Evolutionary conservation across 1,140 invertebrate genomes (phyloP).

Genomic region (Macrosteles quadrilineatus): DNA sequence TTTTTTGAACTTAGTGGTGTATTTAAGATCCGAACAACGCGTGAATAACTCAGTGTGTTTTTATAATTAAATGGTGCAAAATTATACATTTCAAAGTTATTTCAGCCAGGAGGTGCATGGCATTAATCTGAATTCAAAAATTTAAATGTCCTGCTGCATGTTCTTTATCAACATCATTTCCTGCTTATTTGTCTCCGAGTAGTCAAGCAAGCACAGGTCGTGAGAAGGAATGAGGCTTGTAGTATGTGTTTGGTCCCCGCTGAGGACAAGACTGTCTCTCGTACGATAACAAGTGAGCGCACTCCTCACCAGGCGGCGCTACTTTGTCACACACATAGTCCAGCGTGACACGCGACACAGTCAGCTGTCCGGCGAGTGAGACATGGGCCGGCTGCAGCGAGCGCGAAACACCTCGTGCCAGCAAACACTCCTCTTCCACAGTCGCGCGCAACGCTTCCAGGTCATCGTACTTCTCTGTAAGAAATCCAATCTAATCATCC

Average conservation of each 20-base stretch:
- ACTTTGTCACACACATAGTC: conserved; percentile 54
- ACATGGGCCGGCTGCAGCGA: conserved; percentile 46
- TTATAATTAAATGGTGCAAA: no score
- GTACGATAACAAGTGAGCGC: conserved; percentile 53
- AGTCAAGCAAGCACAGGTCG: background rate
- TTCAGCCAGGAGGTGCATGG: no score
- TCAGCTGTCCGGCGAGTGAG: conserved; percentile 56
- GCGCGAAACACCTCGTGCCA: conserved; percentile 46
- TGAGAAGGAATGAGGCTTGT: background rate
- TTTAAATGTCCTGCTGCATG: no score
- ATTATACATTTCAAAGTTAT: no score
- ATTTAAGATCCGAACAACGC: no score
- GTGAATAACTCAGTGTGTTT: no score
- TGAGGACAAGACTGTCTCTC: conserved; percentile 54
- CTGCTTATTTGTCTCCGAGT: no score
- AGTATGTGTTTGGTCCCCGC: conserved; percentile 25
- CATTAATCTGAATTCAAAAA: no score
- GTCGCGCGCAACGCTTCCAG: conserved; percentile 33
- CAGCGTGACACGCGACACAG: conserved; percentile 56
- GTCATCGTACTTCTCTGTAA: conserved; percentile 40
- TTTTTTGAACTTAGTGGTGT: no score
- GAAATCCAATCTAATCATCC: no score
- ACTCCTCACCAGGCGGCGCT: conserved; percentile 50
- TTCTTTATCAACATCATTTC: no score
- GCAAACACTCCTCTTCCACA: conserved; percentile 50